Evolutionary conservation across 2,888 invertebrate genomes (phyloP).

Genomic region (Eupeodes latifasciatus): DNA sequence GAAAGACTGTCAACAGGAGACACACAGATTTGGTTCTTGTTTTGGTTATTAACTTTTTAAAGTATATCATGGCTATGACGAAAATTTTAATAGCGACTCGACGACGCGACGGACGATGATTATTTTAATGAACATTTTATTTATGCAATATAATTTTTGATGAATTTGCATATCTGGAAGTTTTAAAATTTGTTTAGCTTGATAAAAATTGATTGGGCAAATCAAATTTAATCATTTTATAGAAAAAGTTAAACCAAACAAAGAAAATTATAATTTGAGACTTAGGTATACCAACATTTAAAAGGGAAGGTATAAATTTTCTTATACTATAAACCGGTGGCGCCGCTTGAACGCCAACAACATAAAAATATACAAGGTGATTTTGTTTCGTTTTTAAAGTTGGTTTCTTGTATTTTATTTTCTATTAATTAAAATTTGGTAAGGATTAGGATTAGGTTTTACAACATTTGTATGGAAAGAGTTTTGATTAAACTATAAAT

Average conservation of each 20-base stretch:
- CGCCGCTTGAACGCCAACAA: background rate
- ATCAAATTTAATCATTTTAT: slow-evolving; percentile 7
- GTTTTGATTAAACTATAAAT: no score
- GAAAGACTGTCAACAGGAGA: slow-evolving; percentile 32
- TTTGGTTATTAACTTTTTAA: background rate
- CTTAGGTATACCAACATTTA: background rate
- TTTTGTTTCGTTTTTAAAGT: background rate
- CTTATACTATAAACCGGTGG: background rate
- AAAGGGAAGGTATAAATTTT: no score
- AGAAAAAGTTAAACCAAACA: background rate
- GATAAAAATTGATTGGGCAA: slow-evolving; percentile 21
- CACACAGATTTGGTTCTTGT: background rate
- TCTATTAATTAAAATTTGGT: no score
- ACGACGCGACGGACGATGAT: background rate
- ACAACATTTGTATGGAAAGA: no score
- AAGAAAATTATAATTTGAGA: slow-evolving; percentile 3
- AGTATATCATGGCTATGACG: slow-evolving; percentile 29
- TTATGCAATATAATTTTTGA: slow-evolving; percentile 38
- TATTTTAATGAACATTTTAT: slow-evolving; percentile 21
- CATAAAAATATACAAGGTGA: background rate
- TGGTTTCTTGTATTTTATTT: background rate
- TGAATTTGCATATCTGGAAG: slow-evolving; percentile 71
- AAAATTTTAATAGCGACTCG: slow-evolving; percentile 33
- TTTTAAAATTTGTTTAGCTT: slow-evolving; percentile 25
- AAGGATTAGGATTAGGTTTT: no score